Evolutionary conservation across 2,888 invertebrate species (phyloP), one percentile per base, ranked within the genome.

Genomic region (Poecilus cupreus): DNA sequence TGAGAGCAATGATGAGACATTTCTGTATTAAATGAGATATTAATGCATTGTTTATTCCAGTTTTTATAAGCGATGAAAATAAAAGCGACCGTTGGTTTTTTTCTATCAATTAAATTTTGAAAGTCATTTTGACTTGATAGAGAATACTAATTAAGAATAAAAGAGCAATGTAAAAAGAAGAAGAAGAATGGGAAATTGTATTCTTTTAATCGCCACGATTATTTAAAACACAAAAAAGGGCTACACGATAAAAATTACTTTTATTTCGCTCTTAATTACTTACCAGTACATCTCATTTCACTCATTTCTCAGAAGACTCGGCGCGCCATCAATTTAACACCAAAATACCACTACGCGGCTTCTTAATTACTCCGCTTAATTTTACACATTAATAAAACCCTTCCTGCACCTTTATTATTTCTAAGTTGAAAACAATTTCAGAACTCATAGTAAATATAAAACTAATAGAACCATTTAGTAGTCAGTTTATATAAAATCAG

Each of bases 81-180:
- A 77, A 77, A 60, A 76, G 32, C 60, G 3, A 18, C 39, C 60
- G 77, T 22, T 60, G 51, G 77, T 39, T 60, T 77, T 77, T 77
- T 77, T 77, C 77, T 77, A 77, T 77, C 77, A 77, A 77, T 77
- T 77, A 77, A 77, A 77, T 77, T 77, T 77, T 77, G 77, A 77
- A 77, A 77, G 77, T 77, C 77, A 77, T 77, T 77, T 77, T 77
- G 57, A 76, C 32, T 76, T 57, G 57, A 54, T 76, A 60, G 57
- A 60, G 54, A 77, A 77, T 77, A 77, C 77, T 60, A 77, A 77
- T 77, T 77, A 77, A 77, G 39, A 37, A 77, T 54, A 37, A 76
- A 68, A 72, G 72, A 72, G 72, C 68, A 68, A 68, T 68, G 68
- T 43, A 68, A 68, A 68, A 68, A 37, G 72, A 46, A 72, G 43